phyloP scores from a whole-genome alignment of 2,888 invertebrate species.

The Sinelater perroti region DNA sequence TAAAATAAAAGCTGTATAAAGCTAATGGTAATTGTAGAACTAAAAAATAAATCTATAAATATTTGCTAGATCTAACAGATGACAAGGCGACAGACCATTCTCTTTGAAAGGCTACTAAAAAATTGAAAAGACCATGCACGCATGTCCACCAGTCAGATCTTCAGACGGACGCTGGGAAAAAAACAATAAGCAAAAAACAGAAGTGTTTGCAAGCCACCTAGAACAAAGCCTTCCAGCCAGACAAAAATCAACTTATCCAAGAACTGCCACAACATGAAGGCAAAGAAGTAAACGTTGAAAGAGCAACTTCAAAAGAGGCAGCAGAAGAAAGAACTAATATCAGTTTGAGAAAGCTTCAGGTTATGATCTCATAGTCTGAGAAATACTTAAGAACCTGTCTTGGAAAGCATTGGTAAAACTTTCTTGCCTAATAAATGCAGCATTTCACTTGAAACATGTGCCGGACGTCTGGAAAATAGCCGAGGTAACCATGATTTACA shows the following conservation, averaged over 20 bases:
- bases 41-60: conserved; percentile 3
- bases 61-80: no score
- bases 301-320: conserved; percentile 12
- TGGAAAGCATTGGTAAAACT: conserved; percentile 15
- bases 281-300: neutral
- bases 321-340: conserved; percentile 12
- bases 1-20: no score
- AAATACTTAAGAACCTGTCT: conserved; percentile 2
- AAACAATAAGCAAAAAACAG: conserved; percentile 1
- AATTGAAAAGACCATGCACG: no score
- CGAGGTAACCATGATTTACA: conserved; percentile 11
- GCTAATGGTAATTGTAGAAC: neutral
- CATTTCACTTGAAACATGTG: neutral
- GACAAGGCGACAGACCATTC: no score
- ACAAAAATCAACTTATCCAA: neutral
- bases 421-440: conserved; percentile 5
- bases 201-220: conserved; percentile 1
- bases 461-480: conserved; percentile 8
- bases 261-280: conserved; percentile 1
- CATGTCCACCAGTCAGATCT: conserved; percentile 6
- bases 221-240: conserved; percentile 6
- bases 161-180: no score
- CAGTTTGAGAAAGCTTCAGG: conserved; percentile 4
- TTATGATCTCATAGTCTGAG: conserved; percentile 5
- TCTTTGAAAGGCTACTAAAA: no score